Base-by-base conservation (phyloP, 1,140 invertebrate genomes). In the Papilio aristodemus region DNA sequence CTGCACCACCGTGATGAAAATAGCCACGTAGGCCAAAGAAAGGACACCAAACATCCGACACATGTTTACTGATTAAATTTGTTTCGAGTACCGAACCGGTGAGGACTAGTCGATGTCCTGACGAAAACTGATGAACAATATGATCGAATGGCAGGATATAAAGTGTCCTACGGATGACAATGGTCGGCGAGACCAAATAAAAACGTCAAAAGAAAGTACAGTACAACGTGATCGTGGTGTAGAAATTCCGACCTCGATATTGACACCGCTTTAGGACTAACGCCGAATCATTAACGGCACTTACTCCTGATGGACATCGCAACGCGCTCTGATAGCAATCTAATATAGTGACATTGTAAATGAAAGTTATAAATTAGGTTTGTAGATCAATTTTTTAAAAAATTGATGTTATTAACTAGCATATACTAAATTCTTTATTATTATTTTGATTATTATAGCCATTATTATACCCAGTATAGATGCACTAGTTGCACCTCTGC, bases 111-210 rank as follows among this genome's bases (percentile, higher is more conserved):
- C 75, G 81, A 74, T 74, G 75, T 83, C 76, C 73, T 62, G 76
- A 69, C 72, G 77, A 76, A 87, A 79, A 91, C 87, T 91, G 89
- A 83, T 89, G 72, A 69, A 39, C 67, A 71, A 72, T 81, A 81
- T 81, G 79, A 79, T 77, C 72, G 81, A 78, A 77, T 75, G 76
- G 71, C 82, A 89, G 89, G 89, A 91, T 91, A 89, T 91, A 91
- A 90, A 89, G 84, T 83, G 81, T 88, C 84, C 77, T 83, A 67
- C 72, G 73, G 74, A 87, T 82, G 78, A 87, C 85, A 87, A 88
- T 86, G 71, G 86, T 71, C 84, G 84, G 78, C 78, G 77, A 85
- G 77, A 86, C 81, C 82, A 89, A 91, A 89, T 77, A 74, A 71
- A 76, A 69, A 74, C 71, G 80, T 78, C 76, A 74, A 89, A 90